A percentile compares a stretch with the other conserved stretches of the same genome.
Conservation (phyloP, 2,888 invertebrate genomes). For the Trachelus troglodyta region DNA sequence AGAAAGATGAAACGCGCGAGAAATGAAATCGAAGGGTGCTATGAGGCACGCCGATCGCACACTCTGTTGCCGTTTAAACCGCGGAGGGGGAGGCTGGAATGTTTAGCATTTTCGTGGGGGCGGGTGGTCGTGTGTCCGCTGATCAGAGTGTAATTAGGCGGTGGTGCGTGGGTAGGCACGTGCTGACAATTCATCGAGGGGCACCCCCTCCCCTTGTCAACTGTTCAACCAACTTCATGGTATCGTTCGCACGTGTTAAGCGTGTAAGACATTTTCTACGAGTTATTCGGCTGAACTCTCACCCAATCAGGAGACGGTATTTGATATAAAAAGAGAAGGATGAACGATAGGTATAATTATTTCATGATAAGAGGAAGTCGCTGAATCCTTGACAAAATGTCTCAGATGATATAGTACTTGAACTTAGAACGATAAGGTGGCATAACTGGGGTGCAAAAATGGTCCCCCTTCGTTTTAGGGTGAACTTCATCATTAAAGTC, state of each 20-base stretch:
- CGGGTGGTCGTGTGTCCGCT: constrained; percentile 38
- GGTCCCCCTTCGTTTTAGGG: no score
- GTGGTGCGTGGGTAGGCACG: constrained; percentile 59
- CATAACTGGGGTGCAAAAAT: no score
- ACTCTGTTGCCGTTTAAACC: not conserved
- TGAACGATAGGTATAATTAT: not conserved
- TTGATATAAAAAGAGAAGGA: not conserved
- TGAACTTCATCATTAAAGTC: no score
- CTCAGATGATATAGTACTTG: no score
- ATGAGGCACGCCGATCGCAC: not conserved
- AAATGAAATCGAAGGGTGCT: not conserved
- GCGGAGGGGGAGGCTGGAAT: not conserved
- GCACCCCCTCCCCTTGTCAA: constrained; percentile 21
- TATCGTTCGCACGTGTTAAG: constrained; percentile 51
- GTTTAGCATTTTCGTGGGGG: constrained; percentile 50
- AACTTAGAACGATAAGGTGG: no score
- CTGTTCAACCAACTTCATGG: constrained; percentile 22
- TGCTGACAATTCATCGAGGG: constrained; percentile 65
- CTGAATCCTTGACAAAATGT: not conserved
- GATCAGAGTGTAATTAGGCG: constrained; percentile 65
- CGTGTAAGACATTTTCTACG: constrained; percentile 40
- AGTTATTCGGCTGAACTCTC: not conserved
- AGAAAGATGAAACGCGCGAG: not conserved
- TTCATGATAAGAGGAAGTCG: not conserved
- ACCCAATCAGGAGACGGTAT: not conserved